phyloP scores from a whole-genome alignment of 2,797 vertebrate genomes.

The Neoniphon sammara region DNA sequence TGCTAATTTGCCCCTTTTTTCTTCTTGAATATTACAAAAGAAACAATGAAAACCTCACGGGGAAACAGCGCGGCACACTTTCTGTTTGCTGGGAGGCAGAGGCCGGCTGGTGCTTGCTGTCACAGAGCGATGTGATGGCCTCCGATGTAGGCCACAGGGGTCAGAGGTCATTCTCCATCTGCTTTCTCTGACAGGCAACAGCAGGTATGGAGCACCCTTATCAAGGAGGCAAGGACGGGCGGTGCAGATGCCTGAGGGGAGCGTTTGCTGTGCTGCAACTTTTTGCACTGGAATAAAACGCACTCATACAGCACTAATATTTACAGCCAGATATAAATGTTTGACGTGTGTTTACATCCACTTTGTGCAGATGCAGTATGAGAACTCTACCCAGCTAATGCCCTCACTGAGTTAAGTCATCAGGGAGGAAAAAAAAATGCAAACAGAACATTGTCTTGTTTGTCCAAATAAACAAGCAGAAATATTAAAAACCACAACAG shows the following conservation, averaged over 20 bases:
- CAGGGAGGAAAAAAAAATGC: no score
- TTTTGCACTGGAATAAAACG: no score
- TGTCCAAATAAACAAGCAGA: conserved; percentile 5
- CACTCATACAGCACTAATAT: neutral
- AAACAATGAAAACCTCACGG: conserved; percentile 48
- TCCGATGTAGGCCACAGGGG: conserved; percentile 51
- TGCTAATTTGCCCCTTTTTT: conserved; percentile 70
- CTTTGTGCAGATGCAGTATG: no score
- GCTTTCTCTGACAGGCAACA: conserved; percentile 55
- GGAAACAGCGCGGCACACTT: conserved; percentile 50
- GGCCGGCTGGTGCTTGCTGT: conserved; percentile 14
- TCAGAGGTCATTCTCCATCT: conserved; percentile 49
- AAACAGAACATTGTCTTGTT: neutral
- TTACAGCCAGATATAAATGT: no score
- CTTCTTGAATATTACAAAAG: conserved; percentile 66
- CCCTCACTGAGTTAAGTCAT: no score
- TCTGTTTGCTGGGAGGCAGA: conserved; percentile 37
- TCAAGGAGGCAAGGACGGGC: conserved; percentile 29
- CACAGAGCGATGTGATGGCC: conserved; percentile 34
- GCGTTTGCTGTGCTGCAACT: neutral
- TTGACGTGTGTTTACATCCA: no score
- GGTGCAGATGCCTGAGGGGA: neutral
- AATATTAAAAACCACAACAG: conserved; percentile 4
- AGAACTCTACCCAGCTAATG: no score
- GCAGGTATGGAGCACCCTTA: conserved; percentile 40